Conservation (phyloP, 2,113 vertebrate species). For the Calonectris borealis region DNA sequence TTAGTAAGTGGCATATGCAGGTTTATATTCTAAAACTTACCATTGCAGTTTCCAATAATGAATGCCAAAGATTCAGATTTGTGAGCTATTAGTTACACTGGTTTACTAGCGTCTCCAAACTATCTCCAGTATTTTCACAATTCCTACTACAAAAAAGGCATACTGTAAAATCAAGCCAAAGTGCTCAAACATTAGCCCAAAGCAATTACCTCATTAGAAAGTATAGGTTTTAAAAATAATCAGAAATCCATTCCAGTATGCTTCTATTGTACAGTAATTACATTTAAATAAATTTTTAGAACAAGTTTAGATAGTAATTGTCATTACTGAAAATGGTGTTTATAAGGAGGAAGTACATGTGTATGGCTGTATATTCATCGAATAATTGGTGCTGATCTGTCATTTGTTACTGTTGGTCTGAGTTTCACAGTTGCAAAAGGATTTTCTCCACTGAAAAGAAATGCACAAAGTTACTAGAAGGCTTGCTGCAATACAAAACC, state of each 20-base stretch:
- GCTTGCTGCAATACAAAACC: neutral
- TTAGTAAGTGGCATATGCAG: neutral
- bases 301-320: neutral
- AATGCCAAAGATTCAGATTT: neutral
- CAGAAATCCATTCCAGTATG: neutral
- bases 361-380: neutral
- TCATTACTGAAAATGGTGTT: neutral
- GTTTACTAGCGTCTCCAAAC: neutral
- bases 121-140: neutral
- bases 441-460: conserved; percentile 87
- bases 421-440: conserved; percentile 93
- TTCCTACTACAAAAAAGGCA: conserved; percentile 35
- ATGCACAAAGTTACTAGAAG: neutral
- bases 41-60: neutral
- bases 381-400: conserved; percentile 90
- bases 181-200: conserved; percentile 42
- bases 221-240: neutral
- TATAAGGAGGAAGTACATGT: neutral
- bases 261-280: conserved; percentile 25
- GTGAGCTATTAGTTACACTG: conserved; percentile 9
- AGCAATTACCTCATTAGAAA: conserved; percentile 36
- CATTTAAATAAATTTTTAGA: conserved; percentile 34
- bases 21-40: conserved; percentile 41
- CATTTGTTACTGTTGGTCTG: conserved; percentile 92
- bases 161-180: conserved; percentile 44